Conservation (phyloP, 2,888 invertebrate species). For the Tortrix viridana region DNA sequence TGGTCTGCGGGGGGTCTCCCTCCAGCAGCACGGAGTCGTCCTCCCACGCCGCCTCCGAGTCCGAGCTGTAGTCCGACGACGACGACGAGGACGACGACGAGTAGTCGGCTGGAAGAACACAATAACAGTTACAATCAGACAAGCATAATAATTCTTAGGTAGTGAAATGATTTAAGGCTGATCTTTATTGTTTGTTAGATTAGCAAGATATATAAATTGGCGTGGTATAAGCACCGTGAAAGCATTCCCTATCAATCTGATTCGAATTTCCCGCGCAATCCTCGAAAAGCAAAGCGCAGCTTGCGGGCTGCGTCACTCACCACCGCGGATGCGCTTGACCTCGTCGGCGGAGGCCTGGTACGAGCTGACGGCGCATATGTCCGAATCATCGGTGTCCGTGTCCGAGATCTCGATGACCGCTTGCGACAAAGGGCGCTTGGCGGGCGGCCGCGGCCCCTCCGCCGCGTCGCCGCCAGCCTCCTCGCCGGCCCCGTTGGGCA, state of each 20-base stretch:
- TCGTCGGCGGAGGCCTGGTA: slow-evolving; percentile 80
- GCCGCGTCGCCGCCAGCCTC: slow-evolving; percentile 49
- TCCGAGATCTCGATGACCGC: slow-evolving; percentile 78
- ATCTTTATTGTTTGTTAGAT: too few relatives aligned
- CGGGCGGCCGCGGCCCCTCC: slow-evolving; percentile 65
- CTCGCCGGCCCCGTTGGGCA: slow-evolving; percentile 49
- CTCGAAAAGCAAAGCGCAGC: slow-evolving; percentile 40
- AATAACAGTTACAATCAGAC: not conserved
- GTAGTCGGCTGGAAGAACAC: slow-evolving; percentile 61
- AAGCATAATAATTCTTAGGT: too few relatives aligned
- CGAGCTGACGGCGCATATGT: slow-evolving; percentile 78
- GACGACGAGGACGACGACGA: slow-evolving; percentile 69
- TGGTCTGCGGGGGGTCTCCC: slow-evolving; percentile 53
- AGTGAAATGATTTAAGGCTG: too few relatives aligned
- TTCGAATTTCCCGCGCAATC: slow-evolving; percentile 68
- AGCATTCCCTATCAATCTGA: not conserved
- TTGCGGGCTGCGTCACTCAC: slow-evolving; percentile 50
- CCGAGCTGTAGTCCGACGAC: slow-evolving; percentile 75
- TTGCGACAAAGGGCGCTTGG: slow-evolving; percentile 66
- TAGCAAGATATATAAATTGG: too few relatives aligned
- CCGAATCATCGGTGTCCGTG: slow-evolving; percentile 80
- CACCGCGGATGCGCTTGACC: slow-evolving; percentile 78
- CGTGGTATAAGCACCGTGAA: not conserved
- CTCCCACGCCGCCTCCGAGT: slow-evolving; percentile 73
- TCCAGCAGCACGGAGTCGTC: slow-evolving; percentile 71